Evolutionary conservation across 2,888 invertebrate genomes (phyloP), one percentile per base, ranked within the genome.

Genomic region (Thera obeliscata): DNA sequence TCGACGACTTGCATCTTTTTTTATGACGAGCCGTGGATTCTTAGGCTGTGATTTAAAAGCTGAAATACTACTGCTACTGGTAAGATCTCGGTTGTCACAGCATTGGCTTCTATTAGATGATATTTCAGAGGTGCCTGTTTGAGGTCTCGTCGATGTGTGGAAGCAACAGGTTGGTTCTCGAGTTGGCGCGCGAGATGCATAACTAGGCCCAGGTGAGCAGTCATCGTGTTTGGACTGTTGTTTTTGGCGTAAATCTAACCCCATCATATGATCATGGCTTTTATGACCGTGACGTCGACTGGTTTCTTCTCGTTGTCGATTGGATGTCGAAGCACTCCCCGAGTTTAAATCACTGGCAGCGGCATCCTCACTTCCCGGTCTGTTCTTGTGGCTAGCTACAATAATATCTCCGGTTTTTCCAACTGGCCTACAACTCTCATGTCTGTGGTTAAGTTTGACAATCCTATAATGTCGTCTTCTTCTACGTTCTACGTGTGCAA

Each of bases 381-480:
- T 87, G 64, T 88, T 87, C 76, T 93, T 92, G 67, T 93, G 89
- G 75, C 90, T 93, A 8, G 93, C 93, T 7, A 93, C 93, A 60
- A 93, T 93, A 12, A 93, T 91, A 75, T 92, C 93, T 3, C 93
- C 93, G 22, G 92, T 93, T 78, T 93, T 93, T 3, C 93, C 93
- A 6, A 92, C 71, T 2, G 90, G 81, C 69, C 89, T 81, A 69
- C 88, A 88, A 70, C 81, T 91, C 78, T 92, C 91, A 67, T 92
- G 90, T 5, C 92, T 83, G 72, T 92, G 88, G 71, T 91, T 93
- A 43, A 93, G 75, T 79, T 93, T 93, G 0, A 93, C 90, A 67
- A 93, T 90, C 71, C 91, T 85, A 70, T 93, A 93, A 74, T 93
- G 93, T n/a, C 93, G 89, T 9, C 93, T 84, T 64, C 88, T 81